Evolutionary conservation across 2,113 vertebrate genomes (phyloP), one percentile per base, ranked within the genome.

Genomic region (Neotoma lepida): DNA sequence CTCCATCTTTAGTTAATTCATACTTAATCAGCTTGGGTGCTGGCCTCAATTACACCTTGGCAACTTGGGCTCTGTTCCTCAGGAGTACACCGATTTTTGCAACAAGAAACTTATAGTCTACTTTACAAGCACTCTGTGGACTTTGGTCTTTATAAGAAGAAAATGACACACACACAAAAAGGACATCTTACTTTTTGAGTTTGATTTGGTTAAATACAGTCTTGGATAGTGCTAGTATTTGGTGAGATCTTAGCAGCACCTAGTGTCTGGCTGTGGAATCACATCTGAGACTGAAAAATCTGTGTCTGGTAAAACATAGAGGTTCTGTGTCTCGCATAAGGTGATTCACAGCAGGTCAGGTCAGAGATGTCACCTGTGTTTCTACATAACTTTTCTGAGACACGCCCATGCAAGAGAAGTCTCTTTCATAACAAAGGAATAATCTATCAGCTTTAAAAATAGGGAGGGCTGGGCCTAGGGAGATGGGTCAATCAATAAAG

Each of bases 171-270:
- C 22, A 88, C 26, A 71, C 35, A 44, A 26, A 33, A 49, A 68
- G 78, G n/a, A 24, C 10, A 71, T 1, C 64, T 81, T 90, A 56
- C 2, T 74, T 22, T 92, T 49, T 68, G 35, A 68, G 26, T 2
- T 49, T 54, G 14, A 85, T 88, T 77, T 74, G 35, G 14, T 35
- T 24, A 93, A 78, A 6, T 0, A 15, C 18, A 9, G 22, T 2
- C 0, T 0, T 13, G 39, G 0, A 5, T 0, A 20, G 26, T 81
- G 9, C 12, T 86, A n/a, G 4, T 18, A 13, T 68, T 96, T 68
- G 56, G 18, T 96, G 88, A 84, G 66, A 70, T 46, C 88, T 64
- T 91, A 61, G 10, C 89, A 0, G 89, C 96, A 95, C 12, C 96
- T 96, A 89, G 64, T 66, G 95, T 86, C 54, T 0, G 22, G 0